Evolutionary conservation across 2,888 invertebrate species (phyloP), one percentile per base, ranked within the genome.

Genomic region (Melitaea athalia): DNA sequence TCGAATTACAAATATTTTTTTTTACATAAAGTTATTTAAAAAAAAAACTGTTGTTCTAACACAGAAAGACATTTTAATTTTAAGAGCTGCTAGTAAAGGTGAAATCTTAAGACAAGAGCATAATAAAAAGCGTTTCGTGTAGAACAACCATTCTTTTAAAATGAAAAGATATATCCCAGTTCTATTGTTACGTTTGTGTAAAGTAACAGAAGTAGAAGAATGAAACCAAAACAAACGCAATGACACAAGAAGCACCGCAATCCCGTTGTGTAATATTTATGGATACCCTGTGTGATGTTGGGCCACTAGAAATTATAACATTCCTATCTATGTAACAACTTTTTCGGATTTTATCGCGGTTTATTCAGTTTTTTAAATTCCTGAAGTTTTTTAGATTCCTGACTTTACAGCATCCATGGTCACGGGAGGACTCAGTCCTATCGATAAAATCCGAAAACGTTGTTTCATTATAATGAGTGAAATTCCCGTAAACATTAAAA

Each of bases 141-240:
- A 11, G 24, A 42, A 49, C 33, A 10, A 33, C 31, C 52, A 57
- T 62, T 67, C 66, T 60, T 61, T 67, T 67, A 63, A 60, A 63
- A 55, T 59, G 63, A 55, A 70, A 63, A 67, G 53, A 47, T 17
- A 57, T 42, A 57, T 50, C 24, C 50, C 63, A 24, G 60, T 60
- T 38, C 61, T 57, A 42, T 64, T 45, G 50, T 65, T 65, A 42
- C 24, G 55, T 60, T 67, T 60, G 69, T 57, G 63, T 63, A 66
- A 67, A 66, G 59, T 66, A 66, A 53, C 43, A 61, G 38, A 66
- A 66, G 33, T 68, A 68, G 57, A 47, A 52, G 60, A 70, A 64
- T 60, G 60, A 61, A 67, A 53, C 33, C 5, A 63, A 62, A 53
- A 67, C 60, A 67, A 60, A 63, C 60, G 63, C 24, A 55, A 63